These are phyloP conservation scores for Coelopa frigida DNA, from an alignment of 1,140 invertebrate genomes.

Conservation along the genomic window DNA sequence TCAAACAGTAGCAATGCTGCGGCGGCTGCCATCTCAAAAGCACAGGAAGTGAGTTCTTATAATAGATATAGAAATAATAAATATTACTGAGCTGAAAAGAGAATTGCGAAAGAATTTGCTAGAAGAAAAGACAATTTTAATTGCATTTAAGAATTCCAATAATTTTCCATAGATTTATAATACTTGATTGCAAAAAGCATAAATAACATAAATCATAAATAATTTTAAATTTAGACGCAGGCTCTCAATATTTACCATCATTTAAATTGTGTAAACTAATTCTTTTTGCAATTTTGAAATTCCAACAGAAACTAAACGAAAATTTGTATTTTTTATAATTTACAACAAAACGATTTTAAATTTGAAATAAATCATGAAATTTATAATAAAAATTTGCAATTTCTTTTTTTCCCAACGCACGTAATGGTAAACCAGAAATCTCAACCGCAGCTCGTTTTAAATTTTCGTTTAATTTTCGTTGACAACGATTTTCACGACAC, in stretches of 20 bases:
- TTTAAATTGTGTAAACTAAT: constrained; percentile 4
- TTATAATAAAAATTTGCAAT: constrained; percentile 10
- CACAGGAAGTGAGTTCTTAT: constrained; percentile 46
- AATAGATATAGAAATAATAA: constrained; percentile 45
- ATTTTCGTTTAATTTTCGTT: too few relatives aligned
- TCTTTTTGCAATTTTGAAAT: constrained; percentile 27
- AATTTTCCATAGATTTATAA: constrained; percentile 1
- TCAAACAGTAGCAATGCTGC: constrained; percentile 33
- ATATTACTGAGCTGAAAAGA: constrained; percentile 26
- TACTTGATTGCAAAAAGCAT: constrained; percentile 1
- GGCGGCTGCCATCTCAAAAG: constrained; percentile 39
- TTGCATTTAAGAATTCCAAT: constrained; percentile 32
- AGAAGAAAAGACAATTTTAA: constrained; percentile 15
- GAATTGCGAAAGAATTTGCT: neutral
- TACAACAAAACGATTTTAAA: constrained; percentile 12
- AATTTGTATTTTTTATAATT: constrained; percentile 22
- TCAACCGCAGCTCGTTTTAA: too few relatives aligned
- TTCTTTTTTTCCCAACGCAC: constrained; percentile 12
- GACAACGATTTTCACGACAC: too few relatives aligned
- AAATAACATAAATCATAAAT: neutral
- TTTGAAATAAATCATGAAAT: constrained; percentile 12
- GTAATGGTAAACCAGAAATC: too few relatives aligned
- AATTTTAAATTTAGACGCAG: constrained; percentile 4
- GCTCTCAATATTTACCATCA: neutral
- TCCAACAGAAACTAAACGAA: constrained; percentile 38